Conservation (phyloP, 2,888 invertebrate species). For the Cremastobaeus sp. region DNA sequence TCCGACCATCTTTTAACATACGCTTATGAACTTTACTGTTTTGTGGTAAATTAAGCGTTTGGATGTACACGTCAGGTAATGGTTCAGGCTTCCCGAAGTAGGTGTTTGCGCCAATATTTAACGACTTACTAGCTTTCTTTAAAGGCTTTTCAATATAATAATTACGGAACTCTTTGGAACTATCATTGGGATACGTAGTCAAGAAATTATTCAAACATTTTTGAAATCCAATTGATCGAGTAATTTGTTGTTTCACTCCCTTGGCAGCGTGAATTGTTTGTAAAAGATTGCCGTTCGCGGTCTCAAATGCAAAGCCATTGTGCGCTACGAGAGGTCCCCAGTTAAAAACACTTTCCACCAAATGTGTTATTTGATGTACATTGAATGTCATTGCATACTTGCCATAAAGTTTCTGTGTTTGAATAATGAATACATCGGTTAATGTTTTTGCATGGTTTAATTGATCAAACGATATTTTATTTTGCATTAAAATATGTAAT, state of each 20-base stretch:
- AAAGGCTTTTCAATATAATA: background rate
- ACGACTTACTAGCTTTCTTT: too few species aligned
- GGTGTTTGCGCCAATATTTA: background rate
- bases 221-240: conserved; percentile 8
- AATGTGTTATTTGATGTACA: too few species aligned
- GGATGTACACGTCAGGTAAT: background rate
- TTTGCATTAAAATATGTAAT: too few species aligned
- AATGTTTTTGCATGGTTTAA: too few species aligned
- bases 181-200: too few species aligned
- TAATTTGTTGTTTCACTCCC: conserved; percentile 38
- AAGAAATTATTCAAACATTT: background rate
- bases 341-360: too few species aligned
- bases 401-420: too few species aligned
- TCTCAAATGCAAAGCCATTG: conserved; percentile 54
- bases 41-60: background rate
- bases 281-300: conserved; percentile 48
- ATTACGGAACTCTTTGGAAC: too few species aligned
- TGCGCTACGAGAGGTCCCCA: too few species aligned
- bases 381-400: too few species aligned
- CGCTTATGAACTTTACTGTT: background rate
- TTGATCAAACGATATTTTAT: too few species aligned
- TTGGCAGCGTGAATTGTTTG: conserved; percentile 33
- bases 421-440: too few species aligned
- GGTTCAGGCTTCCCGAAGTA: background rate
- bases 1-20: background rate